Evolutionary conservation across 2,797 vertebrate species (phyloP).

Genomic region (Cottoperca gobio): DNA sequence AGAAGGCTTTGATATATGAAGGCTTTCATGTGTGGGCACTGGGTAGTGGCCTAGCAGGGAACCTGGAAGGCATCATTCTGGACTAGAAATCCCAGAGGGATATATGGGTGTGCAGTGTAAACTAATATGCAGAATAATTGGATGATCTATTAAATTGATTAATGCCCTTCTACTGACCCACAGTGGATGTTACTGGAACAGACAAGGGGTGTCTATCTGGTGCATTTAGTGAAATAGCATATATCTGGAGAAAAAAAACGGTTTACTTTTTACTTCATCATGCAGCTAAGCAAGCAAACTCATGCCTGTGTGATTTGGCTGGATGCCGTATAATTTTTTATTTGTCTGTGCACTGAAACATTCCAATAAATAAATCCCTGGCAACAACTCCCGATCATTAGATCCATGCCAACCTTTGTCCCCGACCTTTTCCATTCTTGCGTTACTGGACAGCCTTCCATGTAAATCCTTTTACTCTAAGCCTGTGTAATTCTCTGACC

Average conservation of each 20-base stretch:
- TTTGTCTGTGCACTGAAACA: background rate
- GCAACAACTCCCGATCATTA: background rate
- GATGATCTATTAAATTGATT: constrained; percentile 77
- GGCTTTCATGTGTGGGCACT: constrained; percentile 14
- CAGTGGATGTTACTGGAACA: constrained; percentile 24
- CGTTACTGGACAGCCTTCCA: constrained; percentile 33
- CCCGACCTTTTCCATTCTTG: constrained; percentile 18
- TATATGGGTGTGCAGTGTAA: background rate
- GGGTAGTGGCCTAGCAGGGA: too few relatives aligned
- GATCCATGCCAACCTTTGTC: background rate
- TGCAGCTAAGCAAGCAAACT: background rate
- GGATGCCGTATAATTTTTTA: background rate
- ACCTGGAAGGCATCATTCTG: constrained; percentile 8
- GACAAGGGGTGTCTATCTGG: background rate
- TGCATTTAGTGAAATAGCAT: background rate
- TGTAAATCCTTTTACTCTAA: constrained; percentile 76
- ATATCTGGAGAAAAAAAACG: background rate
- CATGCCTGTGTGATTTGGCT: background rate
- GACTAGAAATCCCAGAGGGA: constrained; percentile 64
- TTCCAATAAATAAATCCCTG: background rate
- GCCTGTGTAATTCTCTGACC: constrained; percentile 68
- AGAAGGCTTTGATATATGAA: constrained; percentile 30
- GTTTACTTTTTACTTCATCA: background rate
- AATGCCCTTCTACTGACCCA: constrained; percentile 62
- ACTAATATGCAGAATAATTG: constrained; percentile 68